These are phyloP conservation scores for Caradrina kadenii DNA, from an alignment of 2,888 invertebrate genomes.

Conservation along the genomic window DNA sequence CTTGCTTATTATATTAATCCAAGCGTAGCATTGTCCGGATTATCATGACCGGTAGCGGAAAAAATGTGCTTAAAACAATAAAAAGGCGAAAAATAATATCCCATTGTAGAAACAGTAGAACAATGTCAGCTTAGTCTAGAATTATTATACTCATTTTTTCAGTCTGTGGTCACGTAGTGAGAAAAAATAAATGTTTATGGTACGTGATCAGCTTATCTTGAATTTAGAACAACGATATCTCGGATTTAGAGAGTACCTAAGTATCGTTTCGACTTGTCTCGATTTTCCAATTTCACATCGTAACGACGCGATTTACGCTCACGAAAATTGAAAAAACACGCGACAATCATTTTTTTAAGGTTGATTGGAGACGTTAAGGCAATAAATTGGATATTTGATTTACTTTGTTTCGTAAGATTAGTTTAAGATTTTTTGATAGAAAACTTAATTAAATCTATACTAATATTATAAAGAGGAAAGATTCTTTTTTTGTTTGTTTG, in stretches of 20 bases:
- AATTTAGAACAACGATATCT: constrained; percentile 16
- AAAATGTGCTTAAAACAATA: constrained; percentile 17
- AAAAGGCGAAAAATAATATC: constrained; percentile 12
- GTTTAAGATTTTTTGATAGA: too few relatives aligned
- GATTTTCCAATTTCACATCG: constrained; percentile 20
- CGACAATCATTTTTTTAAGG: constrained; percentile 21
- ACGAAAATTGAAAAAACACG: constrained; percentile 44
- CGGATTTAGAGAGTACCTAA: constrained; percentile 17
- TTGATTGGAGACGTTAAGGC: constrained; percentile 1
- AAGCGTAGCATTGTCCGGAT: constrained; percentile 3
- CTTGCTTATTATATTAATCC: not conserved
- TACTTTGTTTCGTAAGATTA: too few relatives aligned
- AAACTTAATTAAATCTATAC: too few relatives aligned
- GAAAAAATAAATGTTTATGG: constrained; percentile 31
- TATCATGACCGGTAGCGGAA: constrained; percentile 19
- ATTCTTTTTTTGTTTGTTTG: too few relatives aligned
- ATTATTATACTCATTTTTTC: constrained; percentile 16
- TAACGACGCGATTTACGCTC: constrained; percentile 26
- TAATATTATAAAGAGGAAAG: too few relatives aligned
- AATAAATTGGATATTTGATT: not conserved
- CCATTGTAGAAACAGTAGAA: constrained; percentile 18
- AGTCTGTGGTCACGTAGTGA: constrained; percentile 31
- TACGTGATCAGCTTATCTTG: constrained; percentile 48
- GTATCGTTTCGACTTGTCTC: constrained; percentile 1
- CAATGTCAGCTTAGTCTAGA: constrained; percentile 29